These are phyloP conservation scores for Drosophila basisetae DNA, from an alignment of 2,888 invertebrate species.

Conservation along the genomic window DNA sequence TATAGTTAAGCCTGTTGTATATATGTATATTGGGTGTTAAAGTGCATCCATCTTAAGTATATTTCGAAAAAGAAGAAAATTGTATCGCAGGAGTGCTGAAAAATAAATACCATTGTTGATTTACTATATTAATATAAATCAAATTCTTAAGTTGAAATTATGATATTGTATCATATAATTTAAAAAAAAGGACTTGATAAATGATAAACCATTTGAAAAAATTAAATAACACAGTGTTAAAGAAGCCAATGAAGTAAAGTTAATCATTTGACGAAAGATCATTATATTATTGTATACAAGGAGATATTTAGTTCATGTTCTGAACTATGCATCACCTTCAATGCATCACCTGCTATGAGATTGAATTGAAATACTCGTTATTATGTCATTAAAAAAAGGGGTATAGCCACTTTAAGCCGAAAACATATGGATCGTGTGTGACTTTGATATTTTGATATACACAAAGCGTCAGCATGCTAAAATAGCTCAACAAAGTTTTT, in stretches of 20 bases:
- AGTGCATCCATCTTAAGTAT: background rate
- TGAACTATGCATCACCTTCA: no score
- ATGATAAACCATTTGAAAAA: background rate
- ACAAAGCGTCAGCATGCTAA: conserved; percentile 59
- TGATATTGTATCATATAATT: background rate
- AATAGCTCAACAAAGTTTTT: conserved; percentile 57
- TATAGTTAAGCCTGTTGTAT: background rate
- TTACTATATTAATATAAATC: background rate
- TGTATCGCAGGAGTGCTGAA: background rate
- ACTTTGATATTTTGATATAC: conserved; percentile 39
- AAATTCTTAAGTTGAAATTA: background rate
- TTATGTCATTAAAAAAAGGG: background rate
- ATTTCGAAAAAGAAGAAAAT: background rate
- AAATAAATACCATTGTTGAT: conserved; percentile 2
- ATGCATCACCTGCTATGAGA: background rate
- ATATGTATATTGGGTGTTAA: background rate
- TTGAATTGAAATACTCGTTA: background rate
- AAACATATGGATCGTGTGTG: conserved; percentile 12
- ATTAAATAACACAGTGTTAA: background rate
- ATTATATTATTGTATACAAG: background rate
- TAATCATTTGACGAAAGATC: background rate
- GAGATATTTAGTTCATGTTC: background rate
- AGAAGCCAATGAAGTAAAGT: background rate
- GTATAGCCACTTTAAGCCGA: conserved; percentile 3
- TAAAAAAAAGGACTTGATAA: background rate